Evolutionary conservation across 2,797 vertebrate species (phyloP).

Genomic region (Botia kubotai): DNA sequence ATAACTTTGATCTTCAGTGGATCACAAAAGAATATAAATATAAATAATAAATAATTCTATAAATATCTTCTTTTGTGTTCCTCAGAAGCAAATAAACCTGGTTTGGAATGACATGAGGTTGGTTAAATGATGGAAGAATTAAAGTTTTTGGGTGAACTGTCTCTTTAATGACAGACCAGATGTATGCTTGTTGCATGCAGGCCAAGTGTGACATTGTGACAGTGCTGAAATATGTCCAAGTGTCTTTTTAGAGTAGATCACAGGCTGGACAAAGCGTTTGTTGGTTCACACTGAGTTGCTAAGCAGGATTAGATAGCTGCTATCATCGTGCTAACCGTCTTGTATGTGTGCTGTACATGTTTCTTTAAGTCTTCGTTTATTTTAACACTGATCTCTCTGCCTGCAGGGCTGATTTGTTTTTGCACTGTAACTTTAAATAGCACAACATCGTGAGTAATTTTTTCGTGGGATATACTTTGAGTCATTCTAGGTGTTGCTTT

Average conservation of each 20-base stretch:
- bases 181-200: background rate
- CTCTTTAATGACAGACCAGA: too few species aligned
- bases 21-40: too few species aligned
- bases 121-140: too few species aligned
- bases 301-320: constrained; percentile 17
- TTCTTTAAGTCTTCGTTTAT: constrained; percentile 33
- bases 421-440: constrained; percentile 6
- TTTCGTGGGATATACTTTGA: background rate
- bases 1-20: too few species aligned
- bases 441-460: background rate
- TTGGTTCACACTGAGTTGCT: background rate
- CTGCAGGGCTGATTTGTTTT: constrained; percentile 8
- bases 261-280: background rate
- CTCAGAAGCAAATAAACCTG: too few species aligned
- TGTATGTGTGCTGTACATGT: constrained; percentile 12
- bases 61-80: too few species aligned
- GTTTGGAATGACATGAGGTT: too few species aligned
- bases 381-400: constrained; percentile 29
- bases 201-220: background rate
- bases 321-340: background rate
- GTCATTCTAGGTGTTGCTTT: background rate
- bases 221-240: background rate
- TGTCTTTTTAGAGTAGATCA: background rate
- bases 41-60: too few species aligned
- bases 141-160: too few species aligned